Evolutionary conservation across 2,797 vertebrate genomes (phyloP).

Genomic region (Furcifer pardalis): DNA sequence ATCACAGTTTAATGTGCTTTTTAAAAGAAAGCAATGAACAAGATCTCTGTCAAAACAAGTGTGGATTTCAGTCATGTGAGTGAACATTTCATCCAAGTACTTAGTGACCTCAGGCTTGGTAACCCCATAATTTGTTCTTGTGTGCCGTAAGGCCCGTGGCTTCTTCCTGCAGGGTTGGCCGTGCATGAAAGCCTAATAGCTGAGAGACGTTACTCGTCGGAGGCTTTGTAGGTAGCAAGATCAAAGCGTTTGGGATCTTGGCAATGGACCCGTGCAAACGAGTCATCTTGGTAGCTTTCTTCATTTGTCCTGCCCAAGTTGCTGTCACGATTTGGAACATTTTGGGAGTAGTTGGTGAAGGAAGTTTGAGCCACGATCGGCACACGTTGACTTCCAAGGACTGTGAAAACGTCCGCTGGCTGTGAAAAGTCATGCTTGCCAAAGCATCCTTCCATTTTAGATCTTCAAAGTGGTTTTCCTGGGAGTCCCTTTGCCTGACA

Average conservation of each 20-base stretch:
- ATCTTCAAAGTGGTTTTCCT: not conserved
- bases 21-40: not conserved
- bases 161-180: not conserved
- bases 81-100: not conserved
- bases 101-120: not conserved
- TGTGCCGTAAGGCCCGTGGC: not conserved
- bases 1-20: not conserved
- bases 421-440: not conserved
- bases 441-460: not conserved
- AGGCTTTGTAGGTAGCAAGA: no score
- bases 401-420: no score
- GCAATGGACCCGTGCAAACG: accelerated
- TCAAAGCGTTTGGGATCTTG: not conserved
- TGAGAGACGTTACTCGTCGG: not conserved
- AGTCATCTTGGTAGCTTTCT: not conserved
- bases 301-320: no score
- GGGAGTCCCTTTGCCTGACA: not conserved
- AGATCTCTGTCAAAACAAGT: not conserved
- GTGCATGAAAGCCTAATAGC: no score
- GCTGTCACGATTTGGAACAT: no score
- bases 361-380: not conserved
- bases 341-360: not conserved
- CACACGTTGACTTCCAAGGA: no score
- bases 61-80: not conserved
- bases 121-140: accelerated